These are phyloP conservation scores for Nowickia ferox DNA, from an alignment of 2,888 invertebrate genomes.

Conservation along the genomic window DNA sequence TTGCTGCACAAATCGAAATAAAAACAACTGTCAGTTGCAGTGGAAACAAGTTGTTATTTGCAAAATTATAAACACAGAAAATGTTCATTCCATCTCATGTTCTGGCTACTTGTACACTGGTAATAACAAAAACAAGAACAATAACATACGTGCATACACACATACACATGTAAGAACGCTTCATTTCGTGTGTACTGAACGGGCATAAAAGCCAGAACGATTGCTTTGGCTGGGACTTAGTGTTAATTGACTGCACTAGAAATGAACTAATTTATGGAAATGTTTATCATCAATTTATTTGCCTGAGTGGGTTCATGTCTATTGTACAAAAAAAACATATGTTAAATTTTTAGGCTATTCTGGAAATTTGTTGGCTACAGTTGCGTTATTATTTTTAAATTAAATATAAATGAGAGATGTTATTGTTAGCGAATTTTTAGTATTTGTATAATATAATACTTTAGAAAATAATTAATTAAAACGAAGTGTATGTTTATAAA, in stretches of 20 bases:
- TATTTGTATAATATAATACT: no score
- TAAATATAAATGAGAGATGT: no score
- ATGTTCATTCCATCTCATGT: conserved; percentile 12
- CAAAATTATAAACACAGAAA: conserved; percentile 46
- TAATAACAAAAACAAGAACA: conserved; percentile 10
- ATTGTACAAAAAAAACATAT: no score
- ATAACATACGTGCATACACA: no score
- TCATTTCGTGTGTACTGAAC: conserved; percentile 2
- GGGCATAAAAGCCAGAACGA: background rate
- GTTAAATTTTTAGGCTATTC: no score
- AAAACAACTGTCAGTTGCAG: conserved; percentile 31
- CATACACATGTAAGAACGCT: background rate
- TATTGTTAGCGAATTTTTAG: no score
- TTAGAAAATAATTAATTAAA: no score
- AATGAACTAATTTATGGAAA: conserved; percentile 23
- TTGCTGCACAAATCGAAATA: conserved; percentile 34
- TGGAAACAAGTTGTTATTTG: conserved; percentile 50
- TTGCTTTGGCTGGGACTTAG: conserved; percentile 6
- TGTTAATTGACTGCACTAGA: conserved; percentile 15
- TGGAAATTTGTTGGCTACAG: no score
- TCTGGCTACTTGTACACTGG: conserved; percentile 29
- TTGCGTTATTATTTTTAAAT: no score
- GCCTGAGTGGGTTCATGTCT: background rate
- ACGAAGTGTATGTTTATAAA: no score
- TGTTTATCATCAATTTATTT: conserved; percentile 12